These are phyloP conservation scores for Bryconaethiops microstoma DNA, from an alignment of 2,797 vertebrate genomes.

Conservation along the genomic window DNA sequence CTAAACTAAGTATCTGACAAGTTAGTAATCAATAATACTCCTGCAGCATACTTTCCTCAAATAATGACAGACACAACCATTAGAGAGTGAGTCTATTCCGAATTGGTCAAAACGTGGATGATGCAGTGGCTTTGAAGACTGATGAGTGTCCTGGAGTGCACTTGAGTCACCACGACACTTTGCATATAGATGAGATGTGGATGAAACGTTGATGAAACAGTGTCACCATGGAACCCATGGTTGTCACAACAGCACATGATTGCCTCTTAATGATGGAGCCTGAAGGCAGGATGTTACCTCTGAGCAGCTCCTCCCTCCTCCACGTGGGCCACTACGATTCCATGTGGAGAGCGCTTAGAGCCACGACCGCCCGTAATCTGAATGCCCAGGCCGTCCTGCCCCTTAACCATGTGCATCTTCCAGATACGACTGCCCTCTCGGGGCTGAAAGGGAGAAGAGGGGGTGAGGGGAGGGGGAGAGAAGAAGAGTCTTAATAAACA, in stretches of 20 bases:
- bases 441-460: conserved; percentile 70
- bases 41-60: too few relatives aligned
- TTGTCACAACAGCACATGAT: conserved; percentile 37
- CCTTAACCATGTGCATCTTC: conserved; percentile 98
- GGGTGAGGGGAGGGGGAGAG: neutral
- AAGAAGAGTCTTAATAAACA: neutral
- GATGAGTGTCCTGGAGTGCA: conserved; percentile 30
- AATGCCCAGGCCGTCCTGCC: conserved; percentile 89
- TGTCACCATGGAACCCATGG: conserved; percentile 11
- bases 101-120: conserved; percentile 11
- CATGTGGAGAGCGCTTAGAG: conserved; percentile 91
- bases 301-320: conserved; percentile 90
- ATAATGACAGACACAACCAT: too few relatives aligned
- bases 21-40: too few relatives aligned
- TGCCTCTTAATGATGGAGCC: conserved; percentile 16
- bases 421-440: conserved; percentile 90
- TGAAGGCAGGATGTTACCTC: conserved; percentile 78
- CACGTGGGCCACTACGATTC: conserved; percentile 89
- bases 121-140: conserved; percentile 52
- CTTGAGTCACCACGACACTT: conserved; percentile 37
- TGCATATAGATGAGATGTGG: conserved; percentile 53
- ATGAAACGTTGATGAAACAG: conserved; percentile 38
- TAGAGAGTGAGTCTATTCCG: conserved; percentile 5
- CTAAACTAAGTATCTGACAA: too few relatives aligned
- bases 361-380: conserved; percentile 95